phyloP scores from a whole-genome alignment of 2,113 vertebrate species.

The Apeltes quadracus region DNA sequence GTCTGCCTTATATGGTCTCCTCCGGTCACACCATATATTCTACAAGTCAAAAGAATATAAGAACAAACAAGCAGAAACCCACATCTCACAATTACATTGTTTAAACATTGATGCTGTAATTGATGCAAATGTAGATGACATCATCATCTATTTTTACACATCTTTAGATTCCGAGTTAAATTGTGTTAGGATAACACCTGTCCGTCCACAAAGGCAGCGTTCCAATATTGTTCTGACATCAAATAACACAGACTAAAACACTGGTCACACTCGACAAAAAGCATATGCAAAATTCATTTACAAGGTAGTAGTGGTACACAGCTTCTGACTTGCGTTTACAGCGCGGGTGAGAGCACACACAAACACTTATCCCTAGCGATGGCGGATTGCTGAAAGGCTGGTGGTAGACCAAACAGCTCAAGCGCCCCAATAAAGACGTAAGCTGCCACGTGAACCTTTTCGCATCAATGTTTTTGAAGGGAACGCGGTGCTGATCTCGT shows the following conservation, averaged over 20 bases:
- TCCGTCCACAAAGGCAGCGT: background rate
- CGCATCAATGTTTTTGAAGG: background rate
- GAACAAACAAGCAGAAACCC: too few relatives aligned
- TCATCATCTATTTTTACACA: background rate
- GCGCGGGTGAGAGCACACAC: background rate
- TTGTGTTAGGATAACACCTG: background rate
- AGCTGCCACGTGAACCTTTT: background rate
- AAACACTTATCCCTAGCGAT: too few relatives aligned
- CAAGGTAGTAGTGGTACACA: background rate
- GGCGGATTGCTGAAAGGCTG: background rate
- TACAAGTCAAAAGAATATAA: too few relatives aligned
- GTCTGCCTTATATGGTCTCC: too few relatives aligned
- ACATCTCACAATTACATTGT: too few relatives aligned
- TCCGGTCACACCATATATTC: too few relatives aligned
- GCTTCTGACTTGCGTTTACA: background rate
- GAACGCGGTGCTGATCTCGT: background rate
- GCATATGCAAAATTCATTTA: background rate
- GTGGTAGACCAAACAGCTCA: background rate
- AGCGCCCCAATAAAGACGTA: background rate
- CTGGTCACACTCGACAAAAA: background rate
- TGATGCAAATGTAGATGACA: background rate
- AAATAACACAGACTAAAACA: background rate
- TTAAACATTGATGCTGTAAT: background rate
- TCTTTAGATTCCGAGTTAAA: background rate
- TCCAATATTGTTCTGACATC: background rate